phyloP scores from a whole-genome alignment of 2,888 invertebrate species.

The Chromoteleia sp. region DNA sequence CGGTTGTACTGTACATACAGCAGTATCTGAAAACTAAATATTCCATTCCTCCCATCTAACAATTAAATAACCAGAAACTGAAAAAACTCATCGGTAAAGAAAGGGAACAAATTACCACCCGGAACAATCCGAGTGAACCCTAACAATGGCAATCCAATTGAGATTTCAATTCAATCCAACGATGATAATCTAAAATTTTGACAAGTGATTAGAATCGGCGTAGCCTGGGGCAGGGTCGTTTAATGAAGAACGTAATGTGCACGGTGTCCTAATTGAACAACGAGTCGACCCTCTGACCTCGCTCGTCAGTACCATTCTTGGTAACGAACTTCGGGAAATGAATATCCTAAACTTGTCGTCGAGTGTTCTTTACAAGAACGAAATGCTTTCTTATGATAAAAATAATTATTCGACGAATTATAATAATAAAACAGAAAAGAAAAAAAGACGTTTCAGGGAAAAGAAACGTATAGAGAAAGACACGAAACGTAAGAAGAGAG shows the following conservation, averaged over 20 bases:
- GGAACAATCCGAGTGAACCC: conserved; percentile 19
- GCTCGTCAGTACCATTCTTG: conserved; percentile 48
- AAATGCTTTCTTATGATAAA: conserved; percentile 36
- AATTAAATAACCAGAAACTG: conserved; percentile 2
- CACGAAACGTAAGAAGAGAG: conserved; percentile 21
- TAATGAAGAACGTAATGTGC: conserved; percentile 36
- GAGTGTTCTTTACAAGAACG: conserved; percentile 17
- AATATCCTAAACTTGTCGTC: conserved; percentile 33
- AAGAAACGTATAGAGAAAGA: conserved; percentile 6
- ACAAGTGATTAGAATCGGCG: conserved; percentile 53
- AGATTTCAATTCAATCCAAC: conserved; percentile 47
- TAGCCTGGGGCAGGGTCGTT: conserved; percentile 35
- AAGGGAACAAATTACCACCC: conserved; percentile 13
- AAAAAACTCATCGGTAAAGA: conserved; percentile 39
- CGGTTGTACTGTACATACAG: conserved; percentile 8
- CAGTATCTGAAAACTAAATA: conserved; percentile 6
- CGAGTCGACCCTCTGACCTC: conserved; percentile 39
- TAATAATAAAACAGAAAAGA: conserved; percentile 4
- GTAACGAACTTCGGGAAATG: conserved; percentile 52
- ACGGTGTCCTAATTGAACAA: conserved; percentile 52
- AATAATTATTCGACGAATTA: conserved; percentile 52
- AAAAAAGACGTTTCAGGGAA: neutral
- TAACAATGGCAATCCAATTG: conserved; percentile 38
- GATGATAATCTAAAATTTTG: conserved; percentile 54
- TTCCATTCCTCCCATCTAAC: conserved; percentile 11